These are phyloP conservation scores for Aporophyla nigra DNA, from an alignment of 2,888 invertebrate genomes.

Conservation along the genomic window DNA sequence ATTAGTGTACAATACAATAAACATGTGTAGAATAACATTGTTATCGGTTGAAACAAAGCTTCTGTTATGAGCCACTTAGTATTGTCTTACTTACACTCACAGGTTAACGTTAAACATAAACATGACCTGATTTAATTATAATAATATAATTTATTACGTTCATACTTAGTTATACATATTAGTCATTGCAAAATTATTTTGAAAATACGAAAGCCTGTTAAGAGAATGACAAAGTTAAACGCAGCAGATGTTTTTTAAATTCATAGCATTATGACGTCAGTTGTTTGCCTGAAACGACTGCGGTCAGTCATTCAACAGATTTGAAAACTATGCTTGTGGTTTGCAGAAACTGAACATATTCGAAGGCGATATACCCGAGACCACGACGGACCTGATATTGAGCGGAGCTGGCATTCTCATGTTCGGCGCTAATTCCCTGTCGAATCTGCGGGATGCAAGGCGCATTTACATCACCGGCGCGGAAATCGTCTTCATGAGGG, in stretches of 20 bases:
- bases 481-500: slow-evolving; percentile 89
- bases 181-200: slow-evolving; percentile 30
- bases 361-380: slow-evolving; percentile 90
- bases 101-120: slow-evolving; percentile 55
- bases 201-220: slow-evolving; percentile 10
- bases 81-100: slow-evolving; percentile 54
- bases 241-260: slow-evolving; percentile 35
- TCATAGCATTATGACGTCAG: slow-evolving; percentile 21
- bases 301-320: slow-evolving; percentile 33
- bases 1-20: slow-evolving; percentile 20
- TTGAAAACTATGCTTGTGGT: slow-evolving; percentile 44
- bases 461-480: slow-evolving; percentile 90
- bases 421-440: slow-evolving; percentile 91
- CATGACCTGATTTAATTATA: slow-evolving; percentile 53
- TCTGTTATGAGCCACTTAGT: slow-evolving; percentile 56
- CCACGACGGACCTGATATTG: slow-evolving; percentile 91
- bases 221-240: slow-evolving; percentile 17
- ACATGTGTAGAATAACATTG: slow-evolving; percentile 43
- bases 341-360: slow-evolving; percentile 87
- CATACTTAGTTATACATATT: slow-evolving; percentile 15
- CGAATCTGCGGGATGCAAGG: slow-evolving; percentile 88
- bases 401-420: slow-evolving; percentile 90
- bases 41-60: slow-evolving; percentile 58
- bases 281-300: slow-evolving; percentile 39
- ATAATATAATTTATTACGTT: slow-evolving; percentile 22